Percentiles rank a stretch among this genome's conserved stretches.
phyloP scores from a whole-genome alignment of 2,888 invertebrate species.

The Cryptophagus acutangulus region DNA sequence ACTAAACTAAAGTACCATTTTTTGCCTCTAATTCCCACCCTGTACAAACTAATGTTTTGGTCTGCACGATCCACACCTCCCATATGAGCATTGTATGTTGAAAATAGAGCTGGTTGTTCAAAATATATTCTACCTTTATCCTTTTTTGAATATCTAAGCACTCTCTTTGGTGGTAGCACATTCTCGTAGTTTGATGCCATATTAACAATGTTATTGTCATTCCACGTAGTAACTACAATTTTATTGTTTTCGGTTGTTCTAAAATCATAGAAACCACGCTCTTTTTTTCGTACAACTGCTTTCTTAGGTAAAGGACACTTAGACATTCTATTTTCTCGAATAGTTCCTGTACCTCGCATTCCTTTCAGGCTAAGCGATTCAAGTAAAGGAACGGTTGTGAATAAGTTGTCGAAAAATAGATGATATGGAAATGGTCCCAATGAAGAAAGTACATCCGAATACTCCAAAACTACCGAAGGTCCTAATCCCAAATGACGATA shows the following conservation, averaged over 20 bases:
- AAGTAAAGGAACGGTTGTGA: conserved; percentile 14
- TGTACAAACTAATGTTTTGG: conserved; percentile 29
- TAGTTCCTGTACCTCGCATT: conserved; percentile 17
- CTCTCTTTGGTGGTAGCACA: conserved; percentile 8
- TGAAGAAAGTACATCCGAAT: conserved; percentile 11
- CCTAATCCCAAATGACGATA: conserved; percentile 22
- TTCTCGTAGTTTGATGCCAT: conserved; percentile 14
- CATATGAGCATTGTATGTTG: conserved; percentile 20
- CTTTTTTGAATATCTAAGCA: conserved; percentile 12
- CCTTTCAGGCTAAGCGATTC: conserved; percentile 11
- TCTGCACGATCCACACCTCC: conserved; percentile 25
- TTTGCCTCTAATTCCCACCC: conserved; percentile 25
- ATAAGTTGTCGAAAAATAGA: conserved; percentile 19
- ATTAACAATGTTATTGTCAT: conserved; percentile 14
- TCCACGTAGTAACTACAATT: conserved; percentile 17
- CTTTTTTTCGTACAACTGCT: conserved; percentile 14
- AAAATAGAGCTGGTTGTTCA: conserved; percentile 13
- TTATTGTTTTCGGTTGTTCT: conserved; percentile 10
- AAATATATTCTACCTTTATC: conserved; percentile 8
- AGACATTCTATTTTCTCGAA: conserved; percentile 14
- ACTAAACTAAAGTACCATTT: conserved; percentile 29
- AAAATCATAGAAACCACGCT: conserved; percentile 16
- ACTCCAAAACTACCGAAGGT: conserved; percentile 20
- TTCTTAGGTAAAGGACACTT: conserved; percentile 9
- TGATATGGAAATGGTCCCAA: conserved; percentile 8